Conservation (phyloP, 2,113 vertebrate species). For the Mus spicilegus region DNA sequence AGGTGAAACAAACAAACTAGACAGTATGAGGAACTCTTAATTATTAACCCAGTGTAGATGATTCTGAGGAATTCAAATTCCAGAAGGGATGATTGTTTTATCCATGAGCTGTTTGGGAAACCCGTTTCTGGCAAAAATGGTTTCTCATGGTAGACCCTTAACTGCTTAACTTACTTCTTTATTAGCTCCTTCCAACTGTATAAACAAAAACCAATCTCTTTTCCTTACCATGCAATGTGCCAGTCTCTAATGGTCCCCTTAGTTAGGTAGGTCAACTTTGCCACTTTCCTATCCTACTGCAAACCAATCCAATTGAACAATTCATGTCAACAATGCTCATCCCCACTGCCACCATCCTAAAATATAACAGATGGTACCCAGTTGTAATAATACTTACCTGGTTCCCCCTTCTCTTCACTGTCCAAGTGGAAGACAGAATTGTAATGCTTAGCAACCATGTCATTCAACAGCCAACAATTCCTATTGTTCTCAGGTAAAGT, state of each 20-base stretch:
- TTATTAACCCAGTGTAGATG: conserved; percentile 67
- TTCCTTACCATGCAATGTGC: neutral
- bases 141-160: neutral
- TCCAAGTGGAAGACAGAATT: neutral
- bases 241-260: neutral
- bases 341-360: neutral
- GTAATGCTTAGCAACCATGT: neutral
- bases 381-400: neutral
- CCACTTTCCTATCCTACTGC: neutral
- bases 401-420: neutral
- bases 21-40: conserved; percentile 60
- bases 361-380: neutral
- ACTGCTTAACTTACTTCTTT: neutral
- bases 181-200: neutral
- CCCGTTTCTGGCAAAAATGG: neutral
- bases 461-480: neutral
- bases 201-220: neutral
- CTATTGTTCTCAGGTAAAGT: conserved; percentile 18
- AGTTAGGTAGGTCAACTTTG: neutral
- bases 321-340: neutral
- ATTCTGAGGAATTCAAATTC: conserved; percentile 68
- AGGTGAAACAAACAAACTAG: conserved; percentile 72
- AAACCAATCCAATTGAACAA: neutral
- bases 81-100: conserved; percentile 51
- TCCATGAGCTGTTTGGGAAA: neutral